These are phyloP conservation scores for Hippopotamyrus pictus DNA, from an alignment of 2,797 vertebrate species.

Conservation along the genomic window DNA sequence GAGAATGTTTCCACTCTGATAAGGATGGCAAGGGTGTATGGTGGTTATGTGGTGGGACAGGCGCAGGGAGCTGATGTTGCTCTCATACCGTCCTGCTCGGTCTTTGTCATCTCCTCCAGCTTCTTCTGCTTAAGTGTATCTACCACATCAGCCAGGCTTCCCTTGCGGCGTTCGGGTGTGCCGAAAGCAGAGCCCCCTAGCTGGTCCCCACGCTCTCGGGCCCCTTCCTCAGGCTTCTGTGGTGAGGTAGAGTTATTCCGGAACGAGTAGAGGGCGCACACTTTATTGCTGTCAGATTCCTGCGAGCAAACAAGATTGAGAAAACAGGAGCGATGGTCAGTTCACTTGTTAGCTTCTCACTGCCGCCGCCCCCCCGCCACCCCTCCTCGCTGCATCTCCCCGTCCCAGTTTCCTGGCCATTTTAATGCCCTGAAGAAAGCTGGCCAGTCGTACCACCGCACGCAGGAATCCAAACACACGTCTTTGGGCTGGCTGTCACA, in stretches of 20 bases:
- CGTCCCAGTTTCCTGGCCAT: background rate
- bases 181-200: slow-evolving; percentile 77
- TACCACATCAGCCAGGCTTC: slow-evolving; percentile 92
- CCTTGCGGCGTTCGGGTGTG: slow-evolving; percentile 89
- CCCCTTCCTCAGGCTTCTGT: slow-evolving; percentile 82
- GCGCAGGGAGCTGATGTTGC: background rate
- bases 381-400: background rate
- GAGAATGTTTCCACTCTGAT: background rate
- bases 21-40: background rate
- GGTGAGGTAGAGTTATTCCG: slow-evolving; percentile 92
- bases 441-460: background rate
- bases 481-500: background rate
- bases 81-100: slow-evolving; percentile 84
- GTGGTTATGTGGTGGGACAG: background rate
- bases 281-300: slow-evolving; percentile 85
- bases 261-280: slow-evolving; percentile 84
- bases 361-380: background rate
- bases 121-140: slow-evolving; percentile 96
- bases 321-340: background rate
- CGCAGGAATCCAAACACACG: background rate
- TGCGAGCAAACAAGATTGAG: slow-evolving; percentile 58
- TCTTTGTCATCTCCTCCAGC: slow-evolving; percentile 89
- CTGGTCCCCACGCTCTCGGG: slow-evolving; percentile 76
- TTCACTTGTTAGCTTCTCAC: background rate
- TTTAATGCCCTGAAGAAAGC: background rate